Evolutionary conservation across 2,888 invertebrate species (phyloP), one percentile per base, ranked within the genome.

Genomic region (Cataglyphis altisquamis): DNA sequence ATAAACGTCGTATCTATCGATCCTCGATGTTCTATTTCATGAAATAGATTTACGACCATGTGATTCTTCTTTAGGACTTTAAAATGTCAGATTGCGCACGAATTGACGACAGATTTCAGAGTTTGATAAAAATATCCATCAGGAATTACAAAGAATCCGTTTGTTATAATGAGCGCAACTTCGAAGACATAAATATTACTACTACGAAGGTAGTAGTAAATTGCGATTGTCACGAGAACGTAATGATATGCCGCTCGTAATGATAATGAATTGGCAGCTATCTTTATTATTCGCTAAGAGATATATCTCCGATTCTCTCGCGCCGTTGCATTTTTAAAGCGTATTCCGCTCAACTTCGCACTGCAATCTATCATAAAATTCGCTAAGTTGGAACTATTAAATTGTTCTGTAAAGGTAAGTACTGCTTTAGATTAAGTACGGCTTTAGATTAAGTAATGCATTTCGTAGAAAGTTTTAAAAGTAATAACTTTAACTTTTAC

Each of bases 1-100:
- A 81, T 81, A 81, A 81, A 77, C 60, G 45, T 74, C 21, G 15
- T 25, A 36, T 78, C 39, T 41, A 80, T 45, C 32, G 80, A 75
- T 70, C 45, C 45, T 0, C 21, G 25, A 25, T 62, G 75, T 18
- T 74, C 32, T 80, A 77, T 80, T 80, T 73, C 29, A n/a, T 45
- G 60, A 73, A 80, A 74, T 80, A 60, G 45, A 80, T 74, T 80
- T 74, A 80, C 36, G 36, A 39, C 25, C 4, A 52, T 8, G 29
- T 48, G 80, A 74, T 62, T 74, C 25, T n/a, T n/a, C 48, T 72
- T 39, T 63, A 62, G 6, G 62, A 74, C 48, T 62, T 80, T 62
- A 36, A 39, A 32, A 25, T 60, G 29, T 52, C 18, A 45, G 62
- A 62, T 48, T 80, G 45, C 48, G 60, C 36, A 39, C 8, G 12